Conservation (phyloP, 2,888 invertebrate genomes). For the Ormia ochracea region DNA sequence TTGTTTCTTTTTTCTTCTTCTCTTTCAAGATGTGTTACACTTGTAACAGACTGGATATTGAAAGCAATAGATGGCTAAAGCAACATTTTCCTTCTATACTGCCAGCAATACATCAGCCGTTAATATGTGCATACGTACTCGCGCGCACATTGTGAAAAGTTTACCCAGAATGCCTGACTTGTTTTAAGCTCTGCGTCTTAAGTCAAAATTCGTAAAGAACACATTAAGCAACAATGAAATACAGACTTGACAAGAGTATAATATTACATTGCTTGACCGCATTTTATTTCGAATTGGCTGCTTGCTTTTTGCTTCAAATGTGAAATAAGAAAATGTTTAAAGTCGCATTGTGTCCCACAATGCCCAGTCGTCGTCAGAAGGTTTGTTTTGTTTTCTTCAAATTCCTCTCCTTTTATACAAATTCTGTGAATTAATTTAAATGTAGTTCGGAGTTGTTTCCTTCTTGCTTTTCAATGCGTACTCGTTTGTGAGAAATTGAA, state of each 20-base stretch:
- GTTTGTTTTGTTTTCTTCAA: background rate
- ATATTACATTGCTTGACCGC: slow-evolving; percentile 56
- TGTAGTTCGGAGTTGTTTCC: slow-evolving; percentile 21
- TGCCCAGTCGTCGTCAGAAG: background rate
- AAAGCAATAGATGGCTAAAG: background rate
- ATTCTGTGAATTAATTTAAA: slow-evolving; percentile 60
- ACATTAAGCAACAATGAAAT: slow-evolving; percentile 24
- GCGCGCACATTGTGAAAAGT: slow-evolving; percentile 3
- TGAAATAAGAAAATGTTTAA: slow-evolving; percentile 3
- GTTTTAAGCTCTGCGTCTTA: slow-evolving; percentile 45
- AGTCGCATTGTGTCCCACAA: slow-evolving; percentile 32
- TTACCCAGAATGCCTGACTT: slow-evolving; percentile 32
- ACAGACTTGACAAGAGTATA: slow-evolving; percentile 44
- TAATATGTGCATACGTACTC: too few species aligned
- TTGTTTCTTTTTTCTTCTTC: background rate
- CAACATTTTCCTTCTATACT: background rate
- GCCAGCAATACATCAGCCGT: background rate
- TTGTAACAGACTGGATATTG: slow-evolving; percentile 11
- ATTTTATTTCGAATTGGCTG: slow-evolving; percentile 51
- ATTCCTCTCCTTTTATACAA: slow-evolving; percentile 37
- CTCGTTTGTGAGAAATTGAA: background rate
- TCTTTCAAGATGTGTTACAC: slow-evolving; percentile 25
- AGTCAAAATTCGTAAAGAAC: slow-evolving; percentile 4
- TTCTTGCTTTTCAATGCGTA: background rate
- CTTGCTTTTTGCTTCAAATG: slow-evolving; percentile 27